These are phyloP conservation scores for Drosophila gunungcola DNA, from an alignment of 1,140 invertebrate genomes.

Conservation along the genomic window DNA sequence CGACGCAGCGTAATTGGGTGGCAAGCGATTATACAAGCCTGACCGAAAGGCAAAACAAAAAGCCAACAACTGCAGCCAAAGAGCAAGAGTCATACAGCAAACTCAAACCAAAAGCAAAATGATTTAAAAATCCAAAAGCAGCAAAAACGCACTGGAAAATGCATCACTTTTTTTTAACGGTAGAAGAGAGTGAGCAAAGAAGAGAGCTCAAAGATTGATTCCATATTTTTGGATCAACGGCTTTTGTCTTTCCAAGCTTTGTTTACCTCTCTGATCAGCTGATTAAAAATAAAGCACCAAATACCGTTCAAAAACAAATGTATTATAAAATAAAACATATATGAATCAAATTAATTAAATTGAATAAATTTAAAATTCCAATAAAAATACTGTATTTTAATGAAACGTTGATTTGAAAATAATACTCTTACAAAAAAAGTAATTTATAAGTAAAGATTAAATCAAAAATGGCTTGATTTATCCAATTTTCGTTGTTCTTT, in stretches of 20 bases:
- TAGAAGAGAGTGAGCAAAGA: constrained; percentile 2
- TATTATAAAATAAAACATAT: too few relatives aligned
- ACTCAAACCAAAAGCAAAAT: constrained; percentile 22
- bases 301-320: not conserved
- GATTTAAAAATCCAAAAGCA: constrained; percentile 14
- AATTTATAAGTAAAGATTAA: too few relatives aligned
- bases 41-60: constrained; percentile 32
- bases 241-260: constrained; percentile 37
- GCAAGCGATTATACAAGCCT: constrained; percentile 74
- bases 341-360: too few relatives aligned
- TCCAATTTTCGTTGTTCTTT: not conserved
- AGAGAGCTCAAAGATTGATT: constrained; percentile 19
- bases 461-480: too few relatives aligned
- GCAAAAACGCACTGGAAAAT: constrained; percentile 28
- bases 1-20: constrained; percentile 76
- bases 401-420: too few relatives aligned
- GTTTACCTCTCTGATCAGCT: constrained; percentile 48
- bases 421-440: too few relatives aligned
- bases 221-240: constrained; percentile 30
- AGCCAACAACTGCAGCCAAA: constrained; percentile 34
- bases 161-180: constrained; percentile 1
- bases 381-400: too few relatives aligned
- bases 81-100: constrained; percentile 50
- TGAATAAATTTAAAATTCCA: too few relatives aligned
- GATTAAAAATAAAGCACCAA: constrained; percentile 22